Evolutionary conservation across 2,797 vertebrate species (phyloP).

Genomic region (Caiman crocodilus): DNA sequence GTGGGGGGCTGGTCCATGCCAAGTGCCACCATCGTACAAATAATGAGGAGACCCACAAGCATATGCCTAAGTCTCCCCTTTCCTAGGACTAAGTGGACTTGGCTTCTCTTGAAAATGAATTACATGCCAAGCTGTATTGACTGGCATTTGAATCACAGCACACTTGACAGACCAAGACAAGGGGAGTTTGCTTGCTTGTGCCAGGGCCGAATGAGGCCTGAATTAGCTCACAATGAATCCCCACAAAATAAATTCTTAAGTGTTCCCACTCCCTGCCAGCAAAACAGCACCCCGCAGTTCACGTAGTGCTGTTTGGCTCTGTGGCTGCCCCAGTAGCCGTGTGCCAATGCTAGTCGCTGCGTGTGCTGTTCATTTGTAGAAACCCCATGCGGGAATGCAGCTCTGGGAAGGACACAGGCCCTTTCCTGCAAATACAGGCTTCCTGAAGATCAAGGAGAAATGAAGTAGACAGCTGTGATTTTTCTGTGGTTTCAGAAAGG

Average conservation of each 20-base stretch:
- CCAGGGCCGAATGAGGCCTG: not conserved
- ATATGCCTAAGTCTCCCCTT: not conserved
- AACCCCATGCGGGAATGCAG: not conserved
- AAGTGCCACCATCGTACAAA: too few species aligned
- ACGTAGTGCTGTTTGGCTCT: not conserved
- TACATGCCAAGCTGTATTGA: fast-evolving
- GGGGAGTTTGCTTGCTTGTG: not conserved
- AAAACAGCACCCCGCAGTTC: not conserved
- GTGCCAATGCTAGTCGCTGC: not conserved
- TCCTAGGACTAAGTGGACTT: not conserved
- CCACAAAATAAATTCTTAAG: not conserved
- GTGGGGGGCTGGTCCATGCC: too few species aligned
- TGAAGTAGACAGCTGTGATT: not conserved
- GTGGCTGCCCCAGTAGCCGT: fast-evolving
- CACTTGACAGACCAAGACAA: not conserved
- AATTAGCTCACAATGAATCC: not conserved
- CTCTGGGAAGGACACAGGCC: not conserved
- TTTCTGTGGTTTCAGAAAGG: too few species aligned
- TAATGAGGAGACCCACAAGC: too few species aligned
- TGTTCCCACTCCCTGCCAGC: not conserved
- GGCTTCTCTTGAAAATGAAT: not conserved
- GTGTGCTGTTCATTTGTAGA: not conserved
- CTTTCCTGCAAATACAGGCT: not conserved
- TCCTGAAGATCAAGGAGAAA: not conserved
- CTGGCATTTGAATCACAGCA: not conserved